Percentiles rank a stretch among this genome's conserved stretches.
Conservation (phyloP, 2,113 vertebrate species). For the Pituophis catenifer region DNA sequence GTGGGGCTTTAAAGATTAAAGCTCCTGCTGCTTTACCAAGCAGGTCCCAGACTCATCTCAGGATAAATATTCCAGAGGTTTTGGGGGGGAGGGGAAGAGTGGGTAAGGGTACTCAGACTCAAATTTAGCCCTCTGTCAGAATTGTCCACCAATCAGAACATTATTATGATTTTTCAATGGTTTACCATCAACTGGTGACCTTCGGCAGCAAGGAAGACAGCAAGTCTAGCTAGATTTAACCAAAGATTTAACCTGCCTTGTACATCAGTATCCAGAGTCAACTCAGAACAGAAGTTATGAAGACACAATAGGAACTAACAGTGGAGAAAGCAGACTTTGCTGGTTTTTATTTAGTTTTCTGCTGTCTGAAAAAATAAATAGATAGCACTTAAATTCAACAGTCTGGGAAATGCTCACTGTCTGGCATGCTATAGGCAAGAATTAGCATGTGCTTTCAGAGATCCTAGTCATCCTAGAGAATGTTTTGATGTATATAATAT, state of each 20-base stretch:
- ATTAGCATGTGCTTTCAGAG: not conserved
- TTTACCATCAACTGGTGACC: not conserved
- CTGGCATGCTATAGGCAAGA: not conserved
- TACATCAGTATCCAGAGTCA: not conserved
- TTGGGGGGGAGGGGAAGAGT: not conserved
- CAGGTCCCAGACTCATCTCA: not conserved
- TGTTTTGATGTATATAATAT: not conserved
- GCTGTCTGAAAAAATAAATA: not conserved
- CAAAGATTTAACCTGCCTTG: not conserved
- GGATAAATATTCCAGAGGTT: not conserved
- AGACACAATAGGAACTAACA: not conserved
- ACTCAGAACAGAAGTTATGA: not conserved
- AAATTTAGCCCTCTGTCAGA: not conserved
- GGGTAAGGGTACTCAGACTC: not conserved
- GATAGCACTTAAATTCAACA: not conserved
- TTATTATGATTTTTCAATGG: not conserved
- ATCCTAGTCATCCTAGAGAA: not conserved
- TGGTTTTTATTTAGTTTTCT: not conserved
- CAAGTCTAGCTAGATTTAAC: not conserved
- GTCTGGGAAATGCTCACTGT: not conserved
- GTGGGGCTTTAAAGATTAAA: not conserved
- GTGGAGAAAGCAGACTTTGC: not conserved
- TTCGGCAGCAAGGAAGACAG: not conserved
- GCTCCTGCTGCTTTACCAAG: not conserved
- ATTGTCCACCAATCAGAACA: not conserved